Conservation (phyloP, 2,888 invertebrate genomes). For the Pantelozetes paolii region DNA sequence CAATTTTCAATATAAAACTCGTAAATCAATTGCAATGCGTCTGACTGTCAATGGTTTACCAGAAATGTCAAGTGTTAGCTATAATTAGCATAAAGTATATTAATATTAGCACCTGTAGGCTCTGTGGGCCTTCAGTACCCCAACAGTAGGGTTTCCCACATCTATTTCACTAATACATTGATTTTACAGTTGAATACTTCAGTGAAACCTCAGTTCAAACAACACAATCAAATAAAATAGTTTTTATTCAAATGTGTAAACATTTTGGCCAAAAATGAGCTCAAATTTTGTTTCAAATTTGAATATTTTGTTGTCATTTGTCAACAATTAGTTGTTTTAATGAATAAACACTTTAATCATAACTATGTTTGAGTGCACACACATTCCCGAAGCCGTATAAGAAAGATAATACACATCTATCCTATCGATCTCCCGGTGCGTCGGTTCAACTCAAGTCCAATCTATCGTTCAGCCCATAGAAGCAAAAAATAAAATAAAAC, state of each 20-base stretch:
- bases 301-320: too few relatives aligned
- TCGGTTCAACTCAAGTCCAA: constrained; percentile 1
- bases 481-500: not conserved
- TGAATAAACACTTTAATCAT: too few relatives aligned
- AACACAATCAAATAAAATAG: too few relatives aligned
- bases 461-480: constrained; percentile 4
- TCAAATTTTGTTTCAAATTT: too few relatives aligned
- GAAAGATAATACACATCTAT: not conserved
- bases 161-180: too few relatives aligned
- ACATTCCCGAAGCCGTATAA: constrained; percentile 1
- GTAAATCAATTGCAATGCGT: constrained; percentile 6
- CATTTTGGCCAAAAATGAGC: too few relatives aligned
- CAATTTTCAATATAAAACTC: not conserved
- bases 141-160: constrained; percentile 21
- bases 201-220: too few relatives aligned
- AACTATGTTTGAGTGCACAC: not conserved
- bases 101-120: constrained; percentile 28
- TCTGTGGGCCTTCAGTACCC: not conserved
- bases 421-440: constrained; percentile 21
- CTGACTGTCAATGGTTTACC: constrained; percentile 5
- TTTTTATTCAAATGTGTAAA: too few relatives aligned
- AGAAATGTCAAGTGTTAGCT: constrained; percentile 8
- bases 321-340: too few relatives aligned
- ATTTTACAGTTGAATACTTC: too few relatives aligned
- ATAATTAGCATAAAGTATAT: constrained; percentile 30